phyloP scores from a whole-genome alignment of 1,140 invertebrate genomes.

The Triops longicaudatus region DNA sequence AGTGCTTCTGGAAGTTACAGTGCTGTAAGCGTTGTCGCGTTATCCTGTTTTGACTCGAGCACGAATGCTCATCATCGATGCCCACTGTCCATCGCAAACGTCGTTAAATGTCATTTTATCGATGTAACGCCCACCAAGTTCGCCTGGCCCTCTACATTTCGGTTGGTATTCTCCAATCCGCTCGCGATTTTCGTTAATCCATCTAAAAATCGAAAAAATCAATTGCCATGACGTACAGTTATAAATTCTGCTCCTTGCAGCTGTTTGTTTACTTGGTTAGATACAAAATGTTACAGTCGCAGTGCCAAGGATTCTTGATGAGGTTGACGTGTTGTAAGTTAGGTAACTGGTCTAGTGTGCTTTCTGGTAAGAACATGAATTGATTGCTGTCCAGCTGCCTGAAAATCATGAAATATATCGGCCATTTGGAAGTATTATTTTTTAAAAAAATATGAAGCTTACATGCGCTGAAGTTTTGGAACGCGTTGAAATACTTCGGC shows the following conservation, averaged over 20 bases:
- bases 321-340: conserved; percentile 62
- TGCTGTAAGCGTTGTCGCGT: neutral
- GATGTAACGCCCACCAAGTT: conserved; percentile 56
- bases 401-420: conserved; percentile 34
- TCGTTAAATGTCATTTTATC: conserved; percentile 65
- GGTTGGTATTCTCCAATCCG: conserved; percentile 65
- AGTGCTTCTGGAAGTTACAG: neutral
- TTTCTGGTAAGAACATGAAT: conserved; percentile 58
- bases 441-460: conserved; percentile 22
- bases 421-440: conserved; percentile 8
- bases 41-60: neutral
- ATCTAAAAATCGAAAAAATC: conserved; percentile 44
- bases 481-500: conserved; percentile 44
- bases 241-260: neutral
- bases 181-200: conserved; percentile 53
- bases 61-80: conserved; percentile 55
- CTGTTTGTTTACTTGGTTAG: conserved; percentile 51
- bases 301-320: conserved; percentile 76
- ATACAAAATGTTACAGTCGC: conserved; percentile 69
- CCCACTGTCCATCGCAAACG: conserved; percentile 73
- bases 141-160: conserved; percentile 63
- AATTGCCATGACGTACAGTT: neutral
- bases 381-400: conserved; percentile 73
- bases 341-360: conserved; percentile 55
- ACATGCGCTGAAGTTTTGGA: conserved; percentile 44